Evolutionary conservation across 2,797 vertebrate species (phyloP).

Genomic region (Enteromius unitaeniatus): DNA sequence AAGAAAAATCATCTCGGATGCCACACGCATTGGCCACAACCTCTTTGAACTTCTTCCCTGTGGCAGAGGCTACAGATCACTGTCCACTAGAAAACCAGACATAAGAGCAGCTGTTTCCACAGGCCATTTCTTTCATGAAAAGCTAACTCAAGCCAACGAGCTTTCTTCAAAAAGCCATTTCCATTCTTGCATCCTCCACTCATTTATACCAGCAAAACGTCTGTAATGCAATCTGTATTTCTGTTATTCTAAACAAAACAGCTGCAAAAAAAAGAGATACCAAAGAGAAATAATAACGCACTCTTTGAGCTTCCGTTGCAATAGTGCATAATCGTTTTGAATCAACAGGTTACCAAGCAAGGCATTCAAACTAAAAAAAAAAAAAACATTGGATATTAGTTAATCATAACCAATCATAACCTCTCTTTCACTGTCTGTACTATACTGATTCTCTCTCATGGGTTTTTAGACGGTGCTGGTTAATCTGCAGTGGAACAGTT

Average conservation of each 20-base stretch:
- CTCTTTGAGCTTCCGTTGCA: background rate
- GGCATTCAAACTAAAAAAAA: background rate
- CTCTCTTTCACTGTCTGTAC: background rate
- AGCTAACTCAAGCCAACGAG: background rate
- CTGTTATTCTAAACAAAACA: background rate
- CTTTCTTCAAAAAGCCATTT: background rate
- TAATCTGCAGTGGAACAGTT: background rate
- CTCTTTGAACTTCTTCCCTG: conserved; percentile 6
- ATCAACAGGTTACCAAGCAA: background rate
- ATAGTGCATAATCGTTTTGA: background rate
- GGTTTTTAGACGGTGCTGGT: background rate
- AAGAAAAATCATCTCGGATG: background rate
- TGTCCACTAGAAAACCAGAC: background rate
- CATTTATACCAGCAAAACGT: background rate
- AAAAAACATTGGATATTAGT: background rate
- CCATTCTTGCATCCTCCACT: background rate
- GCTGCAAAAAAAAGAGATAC: background rate
- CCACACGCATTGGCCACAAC: conserved; percentile 2
- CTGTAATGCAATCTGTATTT: background rate
- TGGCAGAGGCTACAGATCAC: background rate
- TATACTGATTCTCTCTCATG: background rate
- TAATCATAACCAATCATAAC: background rate
- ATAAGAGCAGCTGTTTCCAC: background rate
- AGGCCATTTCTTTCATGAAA: background rate
- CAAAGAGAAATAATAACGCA: background rate